Conservation (phyloP, 2,797 vertebrate genomes). For the Fratercula arctica region DNA sequence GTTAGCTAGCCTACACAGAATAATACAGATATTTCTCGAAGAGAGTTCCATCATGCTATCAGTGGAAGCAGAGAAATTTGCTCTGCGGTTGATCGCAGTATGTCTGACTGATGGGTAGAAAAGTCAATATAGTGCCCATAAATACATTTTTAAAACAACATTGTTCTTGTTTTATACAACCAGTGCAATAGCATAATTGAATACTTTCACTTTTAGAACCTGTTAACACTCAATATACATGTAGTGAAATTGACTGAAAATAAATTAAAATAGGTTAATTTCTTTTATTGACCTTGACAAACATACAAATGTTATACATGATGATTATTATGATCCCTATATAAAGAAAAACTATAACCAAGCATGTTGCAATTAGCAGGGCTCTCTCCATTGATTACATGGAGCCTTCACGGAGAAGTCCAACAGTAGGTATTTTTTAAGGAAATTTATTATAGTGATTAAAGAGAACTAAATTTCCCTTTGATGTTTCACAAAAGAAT, state of each 20-base stretch:
- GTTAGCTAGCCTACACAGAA: background rate
- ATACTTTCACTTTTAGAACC: background rate
- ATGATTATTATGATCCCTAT: background rate
- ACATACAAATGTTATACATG: background rate
- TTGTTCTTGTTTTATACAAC: background rate
- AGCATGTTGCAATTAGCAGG: background rate
- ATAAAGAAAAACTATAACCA: background rate
- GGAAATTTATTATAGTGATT: background rate
- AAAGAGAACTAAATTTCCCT: background rate
- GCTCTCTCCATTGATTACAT: background rate
- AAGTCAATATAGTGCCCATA: background rate
- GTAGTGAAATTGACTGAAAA: background rate
- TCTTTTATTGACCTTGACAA: background rate
- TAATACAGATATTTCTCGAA: background rate
- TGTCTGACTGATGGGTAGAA: background rate
- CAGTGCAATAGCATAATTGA: background rate
- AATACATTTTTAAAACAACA: background rate
- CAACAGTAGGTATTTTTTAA: background rate
- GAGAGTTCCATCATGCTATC: background rate
- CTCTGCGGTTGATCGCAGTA: background rate
- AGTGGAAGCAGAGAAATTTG: background rate
- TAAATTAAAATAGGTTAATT: background rate
- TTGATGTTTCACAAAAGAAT: background rate
- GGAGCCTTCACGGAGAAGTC: background rate
- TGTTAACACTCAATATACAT: background rate